Conservation (phyloP, 2,888 invertebrate genomes). For the Magallana nippona region DNA sequence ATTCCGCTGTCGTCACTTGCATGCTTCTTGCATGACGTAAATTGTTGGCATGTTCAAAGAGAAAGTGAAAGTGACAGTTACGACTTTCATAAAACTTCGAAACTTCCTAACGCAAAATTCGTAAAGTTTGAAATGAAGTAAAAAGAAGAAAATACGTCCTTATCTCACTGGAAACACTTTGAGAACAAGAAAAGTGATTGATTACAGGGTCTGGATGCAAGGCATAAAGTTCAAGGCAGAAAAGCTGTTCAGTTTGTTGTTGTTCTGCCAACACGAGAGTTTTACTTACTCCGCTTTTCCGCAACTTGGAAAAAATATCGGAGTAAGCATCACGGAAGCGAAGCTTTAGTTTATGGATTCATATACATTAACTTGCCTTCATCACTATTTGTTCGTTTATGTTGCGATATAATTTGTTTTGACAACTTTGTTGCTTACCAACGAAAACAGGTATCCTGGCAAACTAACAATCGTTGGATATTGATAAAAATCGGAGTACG, state of each 20-base stretch:
- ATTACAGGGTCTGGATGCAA: background rate
- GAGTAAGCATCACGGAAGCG: background rate
- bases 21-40: background rate
- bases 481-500: slow-evolving; percentile 10
- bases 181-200: background rate
- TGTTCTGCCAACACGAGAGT: background rate
- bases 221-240: background rate
- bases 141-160: background rate
- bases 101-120: background rate
- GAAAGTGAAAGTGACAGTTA: slow-evolving; percentile 26
- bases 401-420: slow-evolving; percentile 12
- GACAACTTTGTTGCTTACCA: slow-evolving; percentile 7
- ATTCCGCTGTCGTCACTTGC: background rate
- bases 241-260: background rate
- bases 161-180: slow-evolving; percentile 3
- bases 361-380: background rate
- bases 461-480: background rate
- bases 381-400: background rate
- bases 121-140: background rate
- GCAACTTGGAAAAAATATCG: background rate
- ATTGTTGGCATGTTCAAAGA: slow-evolving; percentile 14
- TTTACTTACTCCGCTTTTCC: background rate
- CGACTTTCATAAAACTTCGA: background rate
- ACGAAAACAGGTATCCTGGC: slow-evolving; percentile 9
- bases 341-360: background rate